phyloP scores from a whole-genome alignment of 1,140 invertebrate genomes.

The Leptestheria dahalacensis region DNA sequence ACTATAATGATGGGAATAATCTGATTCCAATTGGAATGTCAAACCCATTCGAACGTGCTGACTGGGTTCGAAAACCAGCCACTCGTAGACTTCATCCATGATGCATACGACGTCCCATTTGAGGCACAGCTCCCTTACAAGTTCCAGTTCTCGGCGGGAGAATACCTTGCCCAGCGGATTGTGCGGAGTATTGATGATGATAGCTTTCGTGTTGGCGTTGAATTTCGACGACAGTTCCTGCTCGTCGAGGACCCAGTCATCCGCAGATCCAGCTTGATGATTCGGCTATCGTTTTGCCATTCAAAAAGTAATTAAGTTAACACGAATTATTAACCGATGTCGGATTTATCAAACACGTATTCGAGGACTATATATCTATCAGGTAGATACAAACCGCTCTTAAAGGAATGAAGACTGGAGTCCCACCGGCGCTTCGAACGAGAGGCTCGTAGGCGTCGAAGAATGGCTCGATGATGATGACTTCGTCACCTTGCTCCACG shows the following conservation, averaged over 20 bases:
- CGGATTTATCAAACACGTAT: no score
- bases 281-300: slow-evolving; percentile 7
- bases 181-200: slow-evolving; percentile 91
- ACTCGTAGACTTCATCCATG: slow-evolving; percentile 97
- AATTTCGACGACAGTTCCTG: slow-evolving; percentile 70
- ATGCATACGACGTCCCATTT: slow-evolving; percentile 85
- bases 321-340: slow-evolving; percentile 16
- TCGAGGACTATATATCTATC: no score
- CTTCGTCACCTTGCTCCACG: slow-evolving; percentile 48
- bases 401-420: slow-evolving; percentile 73
- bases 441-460: slow-evolving; percentile 97
- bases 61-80: slow-evolving; percentile 74
- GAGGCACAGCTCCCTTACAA: slow-evolving; percentile 73
- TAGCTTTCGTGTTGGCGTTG: slow-evolving; percentile 78
- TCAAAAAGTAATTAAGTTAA: slow-evolving; percentile 14
- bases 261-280: slow-evolving; percentile 40
- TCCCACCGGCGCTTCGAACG: slow-evolving; percentile 71
- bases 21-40: no score
- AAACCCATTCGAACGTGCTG: slow-evolving; percentile 84
- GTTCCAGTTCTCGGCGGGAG: slow-evolving; percentile 36
- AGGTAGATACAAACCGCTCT: no score
- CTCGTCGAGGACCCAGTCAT: slow-evolving; percentile 78
- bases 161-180: slow-evolving; percentile 88
- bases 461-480: slow-evolving; percentile 95
- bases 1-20: slow-evolving; percentile 18